These are phyloP conservation scores for Pristionchus japonicus DNA, from an alignment of 2,888 invertebrate species.

Conservation along the genomic window DNA sequence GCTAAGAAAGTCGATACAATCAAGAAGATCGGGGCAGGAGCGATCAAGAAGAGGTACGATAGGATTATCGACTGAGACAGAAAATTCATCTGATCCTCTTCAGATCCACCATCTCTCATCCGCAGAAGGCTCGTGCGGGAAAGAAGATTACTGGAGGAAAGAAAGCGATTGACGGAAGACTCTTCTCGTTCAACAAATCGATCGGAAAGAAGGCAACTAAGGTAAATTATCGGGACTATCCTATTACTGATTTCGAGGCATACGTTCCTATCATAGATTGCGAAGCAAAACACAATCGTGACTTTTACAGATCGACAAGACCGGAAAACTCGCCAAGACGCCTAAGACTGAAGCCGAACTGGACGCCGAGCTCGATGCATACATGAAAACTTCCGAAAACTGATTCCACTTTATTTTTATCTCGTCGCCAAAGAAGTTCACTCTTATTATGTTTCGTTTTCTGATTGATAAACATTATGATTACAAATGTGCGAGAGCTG, in stretches of 20 bases:
- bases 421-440: too few relatives aligned
- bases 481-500: too few relatives aligned
- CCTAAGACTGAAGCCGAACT: neutral
- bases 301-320: neutral
- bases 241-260: too few relatives aligned
- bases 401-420: too few relatives aligned
- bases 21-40: neutral
- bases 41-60: slow-evolving; percentile 12
- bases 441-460: too few relatives aligned
- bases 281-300: neutral
- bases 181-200: neutral
- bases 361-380: neutral
- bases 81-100: neutral
- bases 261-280: neutral
- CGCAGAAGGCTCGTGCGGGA: neutral
- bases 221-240: neutral
- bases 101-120: neutral
- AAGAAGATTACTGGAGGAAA: neutral
- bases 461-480: too few relatives aligned
- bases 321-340: neutral
- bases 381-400: neutral
- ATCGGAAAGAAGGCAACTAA: neutral
- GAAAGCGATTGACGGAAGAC: neutral
- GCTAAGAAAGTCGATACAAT: neutral
- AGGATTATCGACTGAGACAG: neutral